A percentile compares a stretch with the other conserved stretches of the same genome.
These are phyloP conservation scores for Pseudoatta argentina DNA, from an alignment of 1,140 invertebrate genomes.

Conservation along the genomic window DNA sequence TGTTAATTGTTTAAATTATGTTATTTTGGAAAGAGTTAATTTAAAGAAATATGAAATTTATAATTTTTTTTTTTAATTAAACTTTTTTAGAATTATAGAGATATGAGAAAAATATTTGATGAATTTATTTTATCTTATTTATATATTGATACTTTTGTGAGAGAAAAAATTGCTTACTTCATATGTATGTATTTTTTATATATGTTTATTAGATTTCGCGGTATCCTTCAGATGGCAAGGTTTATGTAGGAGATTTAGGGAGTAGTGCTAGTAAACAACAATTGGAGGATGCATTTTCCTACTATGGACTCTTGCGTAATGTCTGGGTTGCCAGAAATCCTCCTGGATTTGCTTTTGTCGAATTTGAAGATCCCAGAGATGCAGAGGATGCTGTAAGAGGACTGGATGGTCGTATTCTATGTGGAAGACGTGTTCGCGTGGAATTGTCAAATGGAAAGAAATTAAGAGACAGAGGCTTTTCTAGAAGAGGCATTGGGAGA, in stretches of 20 bases:
- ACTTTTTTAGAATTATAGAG: not conserved
- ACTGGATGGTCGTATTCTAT: conserved; percentile 94
- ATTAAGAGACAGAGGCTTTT: conserved; percentile 80
- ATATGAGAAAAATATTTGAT: not conserved
- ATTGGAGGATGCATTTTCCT: conserved; percentile 96
- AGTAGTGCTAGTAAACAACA: conserved; percentile 96
- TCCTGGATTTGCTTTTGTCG: conserved; percentile 97
- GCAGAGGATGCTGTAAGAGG: conserved; percentile 98
- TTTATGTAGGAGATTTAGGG: conserved; percentile 98
- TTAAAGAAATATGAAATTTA: not conserved
- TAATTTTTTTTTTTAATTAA: not conserved
- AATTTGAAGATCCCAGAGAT: conserved; percentile 98
- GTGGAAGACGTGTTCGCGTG: conserved; percentile 95
- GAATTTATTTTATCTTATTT: not conserved
- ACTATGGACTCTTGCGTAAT: conserved; percentile 97
- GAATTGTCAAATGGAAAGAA: conserved; percentile 95
- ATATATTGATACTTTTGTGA: not conserved
- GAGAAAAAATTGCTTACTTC: conserved; percentile 84
- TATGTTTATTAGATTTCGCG: conserved; percentile 88
- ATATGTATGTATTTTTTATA: conserved; percentile 93
- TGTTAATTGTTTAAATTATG: not conserved
- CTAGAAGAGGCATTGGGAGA: conserved; percentile 89
- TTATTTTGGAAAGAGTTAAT: not conserved
- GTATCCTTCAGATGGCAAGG: conserved; percentile 97
- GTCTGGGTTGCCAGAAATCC: conserved; percentile 99